A percentile compares a stretch with the other conserved stretches of the same genome.
Conservation (phyloP, 2,113 vertebrate genomes). For the Muntiacus reevesi region DNA sequence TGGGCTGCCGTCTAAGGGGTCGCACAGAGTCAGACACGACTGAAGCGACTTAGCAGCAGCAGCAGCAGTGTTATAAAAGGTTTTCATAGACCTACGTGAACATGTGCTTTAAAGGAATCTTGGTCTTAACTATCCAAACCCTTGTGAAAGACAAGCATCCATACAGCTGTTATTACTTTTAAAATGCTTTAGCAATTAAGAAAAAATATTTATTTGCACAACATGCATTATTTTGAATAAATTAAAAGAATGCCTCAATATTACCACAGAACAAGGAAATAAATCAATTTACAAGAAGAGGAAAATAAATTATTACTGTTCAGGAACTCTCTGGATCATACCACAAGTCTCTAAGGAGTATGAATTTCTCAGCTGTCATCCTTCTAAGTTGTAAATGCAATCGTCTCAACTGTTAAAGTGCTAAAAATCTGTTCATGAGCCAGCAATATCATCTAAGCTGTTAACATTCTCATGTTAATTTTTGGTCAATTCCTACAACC, state of each 20-base stretch:
- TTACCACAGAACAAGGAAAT: neutral
- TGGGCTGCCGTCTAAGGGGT: too few species aligned
- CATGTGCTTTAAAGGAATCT: neutral
- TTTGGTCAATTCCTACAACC: neutral
- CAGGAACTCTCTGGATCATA: neutral
- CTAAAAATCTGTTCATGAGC: neutral
- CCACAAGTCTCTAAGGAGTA: neutral
- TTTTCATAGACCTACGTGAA: neutral
- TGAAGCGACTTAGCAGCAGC: too few species aligned
- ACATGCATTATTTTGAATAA: neutral
- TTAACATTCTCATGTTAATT: neutral
- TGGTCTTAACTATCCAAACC: neutral
- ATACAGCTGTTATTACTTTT: neutral
- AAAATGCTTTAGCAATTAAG: neutral
- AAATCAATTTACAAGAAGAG: neutral
- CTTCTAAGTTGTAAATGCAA: neutral
- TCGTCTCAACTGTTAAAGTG: neutral
- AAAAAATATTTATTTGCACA: neutral
- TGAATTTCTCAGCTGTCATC: constrained; percentile 19
- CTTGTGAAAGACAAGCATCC: neutral
- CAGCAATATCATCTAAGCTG: neutral
- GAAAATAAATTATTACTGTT: neutral
- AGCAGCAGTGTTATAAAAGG: too few species aligned
- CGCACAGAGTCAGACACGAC: too few species aligned
- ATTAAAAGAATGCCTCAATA: neutral